Evolutionary conservation across 2,113 vertebrate species (phyloP).

Genomic region (Brachirus orientalis): DNA sequence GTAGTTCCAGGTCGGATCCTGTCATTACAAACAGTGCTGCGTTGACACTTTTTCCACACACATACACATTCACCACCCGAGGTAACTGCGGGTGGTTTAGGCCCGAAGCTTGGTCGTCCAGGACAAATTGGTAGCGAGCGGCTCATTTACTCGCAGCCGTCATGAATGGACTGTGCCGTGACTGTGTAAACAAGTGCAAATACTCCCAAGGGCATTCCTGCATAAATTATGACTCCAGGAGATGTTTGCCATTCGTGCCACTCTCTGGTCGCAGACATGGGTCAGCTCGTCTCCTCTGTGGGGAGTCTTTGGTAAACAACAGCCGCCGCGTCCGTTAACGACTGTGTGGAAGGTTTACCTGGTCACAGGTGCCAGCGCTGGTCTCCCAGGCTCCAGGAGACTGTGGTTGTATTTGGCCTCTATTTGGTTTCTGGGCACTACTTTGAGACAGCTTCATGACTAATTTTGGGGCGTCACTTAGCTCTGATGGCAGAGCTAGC

Average conservation of each 20-base stretch:
- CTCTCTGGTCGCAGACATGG: conserved; percentile 68
- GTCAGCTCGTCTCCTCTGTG: conserved; percentile 73
- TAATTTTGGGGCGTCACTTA: no score
- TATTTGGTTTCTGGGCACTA: no score
- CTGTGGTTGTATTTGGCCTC: conserved; percentile 17
- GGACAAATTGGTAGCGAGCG: conserved; percentile 82
- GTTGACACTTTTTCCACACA: conserved; percentile 43
- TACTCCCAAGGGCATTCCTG: conserved; percentile 80
- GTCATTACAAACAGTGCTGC: conserved; percentile 35
- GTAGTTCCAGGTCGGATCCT: conserved; percentile 70
- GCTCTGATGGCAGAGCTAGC: no score
- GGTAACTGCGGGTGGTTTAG: conserved; percentile 58
- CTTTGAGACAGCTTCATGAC: no score
- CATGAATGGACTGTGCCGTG: conserved; percentile 73
- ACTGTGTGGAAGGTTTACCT: conserved; percentile 51
- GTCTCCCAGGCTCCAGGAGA: conserved; percentile 24
- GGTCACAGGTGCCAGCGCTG: conserved; percentile 54
- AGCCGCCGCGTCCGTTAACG: conserved; percentile 49
- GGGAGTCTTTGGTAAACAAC: conserved; percentile 75
- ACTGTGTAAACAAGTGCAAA: conserved; percentile 80
- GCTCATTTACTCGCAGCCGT: conserved; percentile 82
- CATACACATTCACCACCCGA: conserved; percentile 30
- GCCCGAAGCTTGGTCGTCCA: conserved; percentile 67
- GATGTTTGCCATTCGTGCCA: conserved; percentile 75
- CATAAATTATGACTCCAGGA: conserved; percentile 75